phyloP scores from a whole-genome alignment of 2,113 vertebrate genomes.

The Empidonax traillii region DNA sequence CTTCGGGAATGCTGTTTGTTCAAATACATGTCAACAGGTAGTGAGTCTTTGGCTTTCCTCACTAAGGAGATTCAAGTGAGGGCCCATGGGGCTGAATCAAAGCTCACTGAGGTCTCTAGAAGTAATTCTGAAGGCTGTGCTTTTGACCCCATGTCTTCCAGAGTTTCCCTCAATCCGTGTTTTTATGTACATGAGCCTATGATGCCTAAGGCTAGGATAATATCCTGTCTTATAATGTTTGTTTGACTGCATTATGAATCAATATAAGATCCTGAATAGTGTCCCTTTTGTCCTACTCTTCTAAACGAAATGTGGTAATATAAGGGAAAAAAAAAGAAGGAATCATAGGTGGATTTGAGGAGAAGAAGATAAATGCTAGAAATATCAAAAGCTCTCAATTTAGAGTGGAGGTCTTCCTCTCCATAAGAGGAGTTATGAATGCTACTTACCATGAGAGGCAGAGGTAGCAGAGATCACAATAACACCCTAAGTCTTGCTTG shows the following conservation, averaged over 20 bases:
- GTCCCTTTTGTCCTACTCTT: not conserved
- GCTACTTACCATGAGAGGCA: not conserved
- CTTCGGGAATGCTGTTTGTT: not conserved
- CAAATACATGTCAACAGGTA: not conserved
- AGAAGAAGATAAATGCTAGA: not conserved
- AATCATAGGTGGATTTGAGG: not conserved
- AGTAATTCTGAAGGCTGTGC: not conserved
- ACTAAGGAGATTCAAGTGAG: not conserved
- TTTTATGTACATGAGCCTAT: not conserved
- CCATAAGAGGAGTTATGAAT: not conserved
- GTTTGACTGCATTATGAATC: not conserved
- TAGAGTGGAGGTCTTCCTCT: not conserved
- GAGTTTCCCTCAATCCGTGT: not conserved
- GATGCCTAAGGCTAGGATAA: not conserved
- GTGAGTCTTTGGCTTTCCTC: not conserved
- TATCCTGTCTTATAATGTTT: not conserved
- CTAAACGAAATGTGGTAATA: not conserved
- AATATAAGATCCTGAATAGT: not conserved
- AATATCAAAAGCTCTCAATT: not conserved
- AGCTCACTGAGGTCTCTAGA: not conserved
- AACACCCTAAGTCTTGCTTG: not conserved
- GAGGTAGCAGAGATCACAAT: not conserved
- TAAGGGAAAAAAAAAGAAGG: not conserved
- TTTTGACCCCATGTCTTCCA: not conserved
- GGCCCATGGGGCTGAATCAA: not conserved